Evolutionary conservation across 2,113 vertebrate genomes (phyloP).

Genomic region (Melanerpes aurifrons): DNA sequence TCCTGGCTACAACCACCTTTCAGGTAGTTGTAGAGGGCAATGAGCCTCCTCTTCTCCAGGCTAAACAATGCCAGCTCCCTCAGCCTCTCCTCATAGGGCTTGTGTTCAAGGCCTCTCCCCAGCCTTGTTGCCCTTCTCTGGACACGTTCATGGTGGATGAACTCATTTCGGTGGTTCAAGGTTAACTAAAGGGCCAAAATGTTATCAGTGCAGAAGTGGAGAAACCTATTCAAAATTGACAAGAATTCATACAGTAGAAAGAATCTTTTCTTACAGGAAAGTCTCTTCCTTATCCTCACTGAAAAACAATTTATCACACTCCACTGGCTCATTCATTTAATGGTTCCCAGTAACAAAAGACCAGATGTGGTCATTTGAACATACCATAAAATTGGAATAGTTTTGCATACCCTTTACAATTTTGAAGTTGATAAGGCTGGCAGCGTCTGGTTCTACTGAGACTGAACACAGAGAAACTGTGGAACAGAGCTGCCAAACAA

Average conservation of each 20-base stretch:
- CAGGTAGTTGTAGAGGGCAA: no score
- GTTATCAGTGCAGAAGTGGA: neutral
- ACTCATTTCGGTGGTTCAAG: no score
- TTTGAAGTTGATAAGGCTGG: neutral
- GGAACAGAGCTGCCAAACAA: neutral
- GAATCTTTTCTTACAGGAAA: neutral
- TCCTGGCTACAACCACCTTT: no score
- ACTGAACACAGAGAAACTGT: neutral
- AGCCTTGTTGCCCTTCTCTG: no score
- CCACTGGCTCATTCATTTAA: neutral
- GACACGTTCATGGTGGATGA: no score
- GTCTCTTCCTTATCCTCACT: neutral
- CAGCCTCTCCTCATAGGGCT: no score
- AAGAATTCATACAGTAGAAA: neutral
- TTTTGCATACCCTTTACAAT: neutral
- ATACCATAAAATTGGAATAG: neutral
- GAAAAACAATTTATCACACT: neutral
- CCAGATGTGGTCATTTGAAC: neutral
- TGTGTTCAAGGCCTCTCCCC: no score
- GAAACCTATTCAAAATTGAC: neutral
- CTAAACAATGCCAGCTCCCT: no score
- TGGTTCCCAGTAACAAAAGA: neutral
- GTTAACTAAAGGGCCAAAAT: neutral
- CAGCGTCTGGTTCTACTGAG: neutral
- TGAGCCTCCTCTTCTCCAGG: no score